Evolutionary conservation across 1,140 invertebrate genomes (phyloP).

Genomic region (Argopecten irradians): DNA sequence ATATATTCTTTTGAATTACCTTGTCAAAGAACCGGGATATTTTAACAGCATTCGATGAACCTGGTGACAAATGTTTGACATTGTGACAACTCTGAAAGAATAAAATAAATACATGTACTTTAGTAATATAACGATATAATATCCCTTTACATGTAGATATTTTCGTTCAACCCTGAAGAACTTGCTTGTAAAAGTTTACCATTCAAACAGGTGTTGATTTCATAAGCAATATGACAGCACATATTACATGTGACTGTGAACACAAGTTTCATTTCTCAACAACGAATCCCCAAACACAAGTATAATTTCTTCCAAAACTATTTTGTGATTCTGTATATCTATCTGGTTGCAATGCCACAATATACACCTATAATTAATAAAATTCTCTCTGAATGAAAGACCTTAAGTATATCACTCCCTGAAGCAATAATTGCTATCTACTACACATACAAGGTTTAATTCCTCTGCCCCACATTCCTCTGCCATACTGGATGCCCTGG

Average conservation of each 20-base stretch:
- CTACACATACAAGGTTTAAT: slow-evolving; percentile 85
- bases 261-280: neutral
- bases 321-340: neutral
- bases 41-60: slow-evolving; percentile 93
- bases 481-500: slow-evolving; percentile 85
- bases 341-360: neutral
- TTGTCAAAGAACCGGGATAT: slow-evolving; percentile 96
- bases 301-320: neutral
- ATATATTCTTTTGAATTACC: slow-evolving; percentile 77
- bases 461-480: slow-evolving; percentile 96
- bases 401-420: neutral
- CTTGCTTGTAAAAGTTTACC: neutral
- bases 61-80: slow-evolving; percentile 92
- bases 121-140: neutral
- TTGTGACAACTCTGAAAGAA: slow-evolving; percentile 78
- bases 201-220: too few relatives aligned
- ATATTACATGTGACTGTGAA: neutral
- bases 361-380: neutral
- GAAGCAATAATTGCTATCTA: neutral
- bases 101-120: slow-evolving; percentile 50
- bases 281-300: neutral
- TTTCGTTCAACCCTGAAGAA: neutral
- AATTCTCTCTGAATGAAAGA: neutral
- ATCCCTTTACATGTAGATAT: neutral
- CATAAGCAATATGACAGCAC: neutral